Evolutionary conservation across 2,797 vertebrate genomes (phyloP).

Genomic region (Tokudaia muenninki): DNA sequence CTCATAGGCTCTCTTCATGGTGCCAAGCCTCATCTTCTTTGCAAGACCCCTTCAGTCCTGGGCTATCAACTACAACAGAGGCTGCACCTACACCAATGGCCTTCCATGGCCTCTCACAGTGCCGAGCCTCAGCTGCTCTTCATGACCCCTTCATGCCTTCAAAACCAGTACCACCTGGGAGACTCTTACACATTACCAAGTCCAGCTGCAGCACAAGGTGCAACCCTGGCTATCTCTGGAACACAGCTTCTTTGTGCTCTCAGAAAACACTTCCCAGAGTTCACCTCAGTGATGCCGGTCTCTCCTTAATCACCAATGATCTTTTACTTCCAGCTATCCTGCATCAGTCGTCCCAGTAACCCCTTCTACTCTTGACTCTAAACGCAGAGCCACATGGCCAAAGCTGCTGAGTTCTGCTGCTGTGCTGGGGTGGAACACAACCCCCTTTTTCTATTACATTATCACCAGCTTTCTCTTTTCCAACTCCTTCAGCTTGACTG

Average conservation of each 20-base stretch:
- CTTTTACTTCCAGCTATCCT: not conserved
- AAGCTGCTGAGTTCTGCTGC: not conserved
- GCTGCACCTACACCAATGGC: too few species aligned
- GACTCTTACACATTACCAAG: not conserved
- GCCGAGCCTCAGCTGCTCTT: not conserved
- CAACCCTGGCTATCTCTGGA: not conserved
- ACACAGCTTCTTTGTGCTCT: not conserved
- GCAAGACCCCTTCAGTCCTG: not conserved
- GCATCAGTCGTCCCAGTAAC: not conserved
- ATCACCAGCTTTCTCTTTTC: not conserved
- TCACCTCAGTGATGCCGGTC: not conserved
- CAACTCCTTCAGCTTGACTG: not conserved
- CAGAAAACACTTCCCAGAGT: not conserved
- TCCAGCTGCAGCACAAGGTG: not conserved
- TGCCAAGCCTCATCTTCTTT: not conserved
- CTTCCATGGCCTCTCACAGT: not conserved
- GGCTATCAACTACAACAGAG: too few species aligned
- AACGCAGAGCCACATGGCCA: not conserved
- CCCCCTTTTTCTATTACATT: not conserved
- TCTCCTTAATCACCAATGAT: not conserved
- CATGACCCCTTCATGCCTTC: not conserved
- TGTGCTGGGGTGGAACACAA: not conserved
- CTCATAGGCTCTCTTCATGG: not conserved
- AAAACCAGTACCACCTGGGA: not conserved
- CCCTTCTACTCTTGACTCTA: not conserved